These are phyloP conservation scores for Drosophila simulans DNA, from an alignment of 1,140 invertebrate species.

Conservation along the genomic window DNA sequence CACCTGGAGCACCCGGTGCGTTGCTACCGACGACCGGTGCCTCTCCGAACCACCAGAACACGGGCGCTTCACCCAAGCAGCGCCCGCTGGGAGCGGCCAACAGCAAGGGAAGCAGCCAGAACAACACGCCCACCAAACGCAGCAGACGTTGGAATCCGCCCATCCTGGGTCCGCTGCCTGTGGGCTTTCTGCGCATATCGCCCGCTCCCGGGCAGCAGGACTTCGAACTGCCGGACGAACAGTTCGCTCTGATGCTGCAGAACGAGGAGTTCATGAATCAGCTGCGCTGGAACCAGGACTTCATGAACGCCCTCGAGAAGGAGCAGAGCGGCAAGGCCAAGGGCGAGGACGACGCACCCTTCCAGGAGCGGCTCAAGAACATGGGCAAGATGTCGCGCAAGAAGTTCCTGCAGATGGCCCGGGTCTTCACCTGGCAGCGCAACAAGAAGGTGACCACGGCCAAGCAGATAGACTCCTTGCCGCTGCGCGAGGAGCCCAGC, in stretches of 20 bases:
- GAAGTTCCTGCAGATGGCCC: constrained; percentile 92
- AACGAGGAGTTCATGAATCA: constrained; percentile 97
- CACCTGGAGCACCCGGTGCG: constrained; percentile 10
- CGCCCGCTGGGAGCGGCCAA: constrained; percentile 57
- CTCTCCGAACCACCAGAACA: constrained; percentile 78
- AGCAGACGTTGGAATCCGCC: constrained; percentile 91
- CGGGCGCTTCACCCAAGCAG: constrained; percentile 83
- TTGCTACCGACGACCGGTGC: constrained; percentile 58
- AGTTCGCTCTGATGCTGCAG: constrained; percentile 94
- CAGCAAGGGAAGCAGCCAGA: constrained; percentile 52
- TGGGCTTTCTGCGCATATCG: constrained; percentile 89
- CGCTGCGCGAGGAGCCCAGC: constrained; percentile 87
- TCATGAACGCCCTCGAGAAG: constrained; percentile 93
- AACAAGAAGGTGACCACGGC: constrained; percentile 89
- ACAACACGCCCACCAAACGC: constrained; percentile 67
- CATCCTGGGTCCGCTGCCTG: constrained; percentile 91
- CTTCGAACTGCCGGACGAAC: constrained; percentile 88
- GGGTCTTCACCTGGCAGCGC: constrained; percentile 89
- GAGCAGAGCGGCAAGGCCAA: constrained; percentile 87
- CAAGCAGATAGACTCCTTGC: constrained; percentile 86
- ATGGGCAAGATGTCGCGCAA: constrained; percentile 95
- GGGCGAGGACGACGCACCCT: constrained; percentile 90
- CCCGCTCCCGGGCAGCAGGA: constrained; percentile 63
- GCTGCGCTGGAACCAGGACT: constrained; percentile 94
- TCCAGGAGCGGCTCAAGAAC: constrained; percentile 92